Evolutionary conservation across 2,113 vertebrate species (phyloP), one percentile per base, ranked within the genome.

Genomic region (Lonchura striata): DNA sequence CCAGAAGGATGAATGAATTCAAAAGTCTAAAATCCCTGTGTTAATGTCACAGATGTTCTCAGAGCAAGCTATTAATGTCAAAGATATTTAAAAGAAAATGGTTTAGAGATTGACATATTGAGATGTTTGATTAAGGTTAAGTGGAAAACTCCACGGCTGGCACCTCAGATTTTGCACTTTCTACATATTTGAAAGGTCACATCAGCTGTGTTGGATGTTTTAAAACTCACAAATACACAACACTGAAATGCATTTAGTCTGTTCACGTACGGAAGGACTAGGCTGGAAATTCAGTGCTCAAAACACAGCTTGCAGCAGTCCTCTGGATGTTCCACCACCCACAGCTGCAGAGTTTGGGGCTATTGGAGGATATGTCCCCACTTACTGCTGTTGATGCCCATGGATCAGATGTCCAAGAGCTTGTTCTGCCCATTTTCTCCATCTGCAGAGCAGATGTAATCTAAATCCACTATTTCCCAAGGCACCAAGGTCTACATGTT

Each of bases 41-140:
- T 35, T 95, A 39, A 79, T 53, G n/a, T 85, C 75, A 66, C 41
- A 80, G 60, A 35, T 35, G 18, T 35, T 82, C 39, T 80, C 13
- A 59, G 30, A 72, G 64, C 42, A 70, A 92, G 35, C 35, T 31
- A 44, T 28, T 90, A 59, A 74, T 21, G 52, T 44, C 85, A 70
- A 44, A 85, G 60, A 50, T 24, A 37, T 37, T 91, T 66, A 44
- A 70, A 76, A 89, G 31, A 88, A 85, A 93, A 83, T 10, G 41
- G 10, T 35, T 92, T 41, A 33, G 57, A 94, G 53, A 39, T 2
- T 87, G 61, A 74, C 80, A 59, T 24, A 90, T 3, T 70, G 39
- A 90, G 75, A 74, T 33, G 27, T 66, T 93, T 81, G 75, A 97
- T 70, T 72, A 95, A 92, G 52, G 56, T 83, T 72, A 96, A 92